Percentiles rank a stretch among this genome's conserved stretches.
Conservation (phyloP, 2,888 invertebrate genomes). For the Cephus pulcher region DNA sequence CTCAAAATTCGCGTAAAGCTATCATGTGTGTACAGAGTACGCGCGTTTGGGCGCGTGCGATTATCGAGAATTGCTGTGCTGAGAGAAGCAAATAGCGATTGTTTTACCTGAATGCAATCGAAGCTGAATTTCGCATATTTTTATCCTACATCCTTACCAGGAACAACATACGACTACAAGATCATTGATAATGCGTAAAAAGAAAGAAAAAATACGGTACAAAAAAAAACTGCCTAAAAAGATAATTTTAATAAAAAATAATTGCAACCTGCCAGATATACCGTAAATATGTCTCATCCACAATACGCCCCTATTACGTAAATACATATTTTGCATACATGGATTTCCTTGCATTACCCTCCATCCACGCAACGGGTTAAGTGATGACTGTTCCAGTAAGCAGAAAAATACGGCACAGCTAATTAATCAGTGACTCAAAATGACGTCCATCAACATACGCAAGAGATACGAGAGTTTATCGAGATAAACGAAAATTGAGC, state of each 20-base stretch:
- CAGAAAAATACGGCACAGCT: constrained; percentile 1
- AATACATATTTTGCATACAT: constrained; percentile 29
- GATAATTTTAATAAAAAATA: no score
- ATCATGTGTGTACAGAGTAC: neutral
- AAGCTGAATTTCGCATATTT: constrained; percentile 1
- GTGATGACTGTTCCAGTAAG: constrained; percentile 33
- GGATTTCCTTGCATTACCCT: constrained; percentile 58
- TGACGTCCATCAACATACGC: constrained; percentile 34
- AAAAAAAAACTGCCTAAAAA: no score
- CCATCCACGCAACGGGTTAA: constrained; percentile 53
- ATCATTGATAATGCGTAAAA: neutral
- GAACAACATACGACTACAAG: neutral
- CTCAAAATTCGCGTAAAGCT: neutral
- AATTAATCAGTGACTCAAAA: constrained; percentile 40
- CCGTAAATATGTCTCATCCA: neutral
- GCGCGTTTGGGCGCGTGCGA: neutral
- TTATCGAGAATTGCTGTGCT: neutral
- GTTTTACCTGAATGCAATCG: constrained; percentile 7
- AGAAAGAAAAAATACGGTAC: neutral
- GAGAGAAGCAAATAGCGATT: constrained; percentile 1
- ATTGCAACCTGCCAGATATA: neutral
- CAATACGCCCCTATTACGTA: neutral
- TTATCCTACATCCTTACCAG: neutral
- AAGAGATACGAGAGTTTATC: constrained; percentile 40
- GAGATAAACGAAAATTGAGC: constrained; percentile 18